These are phyloP conservation scores for Acholoe squamosa DNA, from an alignment of 2,888 invertebrate genomes.

Conservation along the genomic window DNA sequence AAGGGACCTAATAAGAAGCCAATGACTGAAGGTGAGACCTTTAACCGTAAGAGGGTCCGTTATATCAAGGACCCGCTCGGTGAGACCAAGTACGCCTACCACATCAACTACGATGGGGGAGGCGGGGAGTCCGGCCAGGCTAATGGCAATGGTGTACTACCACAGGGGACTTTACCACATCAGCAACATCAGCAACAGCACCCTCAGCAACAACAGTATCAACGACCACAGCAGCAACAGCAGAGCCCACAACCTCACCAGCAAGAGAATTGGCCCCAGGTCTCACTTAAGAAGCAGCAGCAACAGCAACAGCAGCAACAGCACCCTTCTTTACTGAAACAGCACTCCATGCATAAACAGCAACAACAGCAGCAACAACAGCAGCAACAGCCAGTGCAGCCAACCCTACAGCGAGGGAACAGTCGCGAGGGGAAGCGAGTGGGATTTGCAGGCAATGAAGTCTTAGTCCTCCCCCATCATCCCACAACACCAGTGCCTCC, in stretches of 20 bases:
- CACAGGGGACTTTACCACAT: background rate
- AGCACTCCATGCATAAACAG: no score
- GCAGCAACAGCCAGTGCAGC: background rate
- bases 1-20: no score
- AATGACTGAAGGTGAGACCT: background rate
- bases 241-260: background rate
- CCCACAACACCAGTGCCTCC: background rate
- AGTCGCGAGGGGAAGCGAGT: background rate
- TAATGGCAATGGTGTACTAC: background rate
- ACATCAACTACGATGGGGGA: slow-evolving; percentile 6
- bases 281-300: no score
- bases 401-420: background rate
- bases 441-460: background rate
- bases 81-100: slow-evolving; percentile 14
- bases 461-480: background rate
- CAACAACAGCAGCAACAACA: no score
- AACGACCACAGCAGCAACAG: background rate
- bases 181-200: background rate
- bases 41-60: background rate
- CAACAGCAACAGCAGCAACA: no score
- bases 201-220: no score
- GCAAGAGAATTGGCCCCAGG: background rate
- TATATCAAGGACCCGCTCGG: background rate
- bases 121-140: background rate
- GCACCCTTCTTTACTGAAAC: no score